Evolutionary conservation across 2,797 vertebrate species (phyloP), one percentile per base, ranked within the genome.

Genomic region (Aplochiton taeniatus): DNA sequence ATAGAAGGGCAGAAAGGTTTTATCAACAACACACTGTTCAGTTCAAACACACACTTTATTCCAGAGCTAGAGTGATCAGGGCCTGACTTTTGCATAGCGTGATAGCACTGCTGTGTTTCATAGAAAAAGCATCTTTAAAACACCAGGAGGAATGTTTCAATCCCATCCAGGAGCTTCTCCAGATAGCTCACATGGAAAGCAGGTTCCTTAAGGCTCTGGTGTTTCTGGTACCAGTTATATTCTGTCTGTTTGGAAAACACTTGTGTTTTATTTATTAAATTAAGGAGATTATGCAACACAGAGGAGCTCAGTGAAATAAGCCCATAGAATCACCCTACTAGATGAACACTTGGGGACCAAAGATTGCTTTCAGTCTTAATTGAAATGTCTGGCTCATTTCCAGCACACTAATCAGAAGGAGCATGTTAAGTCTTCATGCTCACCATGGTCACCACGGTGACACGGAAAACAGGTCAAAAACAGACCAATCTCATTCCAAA

Each of bases 231-330:
- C 31, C 31, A 31, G 31, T 31, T 31, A 2, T 31, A 6, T 31
- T 31, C 31, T 31, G 31, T 6, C 31, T 31, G 31, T 31, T 31
- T 2, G 31, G 50, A 43, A 74, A 63, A 71, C n/a, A 54, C 64
- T 53, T 14, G 45, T 63, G 60, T 58, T 65, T 31, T 71, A 69
- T 69, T 54, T 41, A 62, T 31, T 31, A 31, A 31, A 71, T 73
- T 84, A 83, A 85, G 79, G 74, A 84, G 85, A 88, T 89, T 87
- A 86, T 59, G 74, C 64, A 84, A 73, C 68, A 69, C 66, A 42
- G 11, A 70, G 64, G 63, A 83, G 82, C 76, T 85, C 65, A 81
- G 46, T 50, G 48, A 58, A 52, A 16, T 51, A 58, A 64, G 77
- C 74, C 70, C 12, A 0, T 67, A 74, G 78, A 72, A 78, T 75